These are phyloP conservation scores for Ostrea edulis DNA, from an alignment of 1,140 invertebrate species.

Conservation along the genomic window DNA sequence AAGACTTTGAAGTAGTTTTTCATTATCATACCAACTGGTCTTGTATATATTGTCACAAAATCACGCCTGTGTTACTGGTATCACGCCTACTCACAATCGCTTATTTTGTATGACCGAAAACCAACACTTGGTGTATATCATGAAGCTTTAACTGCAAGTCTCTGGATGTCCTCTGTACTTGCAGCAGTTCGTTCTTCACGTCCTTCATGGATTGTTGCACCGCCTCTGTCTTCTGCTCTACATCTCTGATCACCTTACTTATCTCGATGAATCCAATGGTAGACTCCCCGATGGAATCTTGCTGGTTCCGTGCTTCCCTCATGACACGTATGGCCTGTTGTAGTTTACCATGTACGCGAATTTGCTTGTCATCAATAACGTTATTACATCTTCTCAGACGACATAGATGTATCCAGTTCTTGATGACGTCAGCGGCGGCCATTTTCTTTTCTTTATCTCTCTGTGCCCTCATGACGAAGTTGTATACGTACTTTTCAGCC, in stretches of 20 bases:
- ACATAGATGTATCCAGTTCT: neutral
- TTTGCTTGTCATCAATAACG: neutral
- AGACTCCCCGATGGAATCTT: neutral
- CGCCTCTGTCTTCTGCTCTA: neutral
- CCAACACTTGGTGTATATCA: neutral
- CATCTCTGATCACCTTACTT: neutral
- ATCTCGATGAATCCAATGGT: slow-evolving; percentile 1
- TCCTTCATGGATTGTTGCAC: neutral
- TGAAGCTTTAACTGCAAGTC: neutral
- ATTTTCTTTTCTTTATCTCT: neutral
- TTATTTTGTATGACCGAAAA: neutral
- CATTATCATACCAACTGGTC: no score
- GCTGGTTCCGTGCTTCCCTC: neutral
- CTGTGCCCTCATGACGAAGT: neutral
- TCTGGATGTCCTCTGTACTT: neutral
- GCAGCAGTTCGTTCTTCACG: neutral
- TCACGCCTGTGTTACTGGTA: no score
- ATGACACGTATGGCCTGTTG: neutral
- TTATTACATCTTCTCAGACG: neutral
- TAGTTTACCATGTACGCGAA: slow-evolving; percentile 7
- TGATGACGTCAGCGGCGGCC: slow-evolving; percentile 20
- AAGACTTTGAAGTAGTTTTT: no score
- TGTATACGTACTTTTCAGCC: slow-evolving; percentile 11
- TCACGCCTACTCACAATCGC: no score
- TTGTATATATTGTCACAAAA: no score